Conservation (phyloP, 2,888 invertebrate genomes). For the Neoaliturus tenellus region DNA sequence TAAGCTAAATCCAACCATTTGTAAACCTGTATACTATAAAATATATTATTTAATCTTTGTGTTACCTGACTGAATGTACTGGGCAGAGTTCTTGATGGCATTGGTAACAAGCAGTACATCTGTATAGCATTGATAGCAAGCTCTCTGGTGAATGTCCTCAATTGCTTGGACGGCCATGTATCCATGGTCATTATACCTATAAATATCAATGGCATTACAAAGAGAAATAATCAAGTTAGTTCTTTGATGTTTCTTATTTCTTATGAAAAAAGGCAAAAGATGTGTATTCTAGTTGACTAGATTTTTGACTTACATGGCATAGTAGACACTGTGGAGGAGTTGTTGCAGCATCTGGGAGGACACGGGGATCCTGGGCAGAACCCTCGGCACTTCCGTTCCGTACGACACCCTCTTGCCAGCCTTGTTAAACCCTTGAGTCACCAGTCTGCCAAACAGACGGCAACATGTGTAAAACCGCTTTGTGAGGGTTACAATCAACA, state of each 20-base stretch:
- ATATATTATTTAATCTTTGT: too few relatives aligned
- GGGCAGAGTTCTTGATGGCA: conserved; percentile 89
- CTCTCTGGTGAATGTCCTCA: conserved; percentile 92
- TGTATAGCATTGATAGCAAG: conserved; percentile 92
- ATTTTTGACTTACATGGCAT: conserved; percentile 83
- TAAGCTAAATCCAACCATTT: too few relatives aligned
- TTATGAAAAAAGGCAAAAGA: too few relatives aligned
- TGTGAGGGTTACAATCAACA: too few relatives aligned
- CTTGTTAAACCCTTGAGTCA: conserved; percentile 88
- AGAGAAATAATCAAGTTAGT: too few relatives aligned
- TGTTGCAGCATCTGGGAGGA: conserved; percentile 91
- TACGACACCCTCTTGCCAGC: conserved; percentile 78
- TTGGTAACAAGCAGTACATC: conserved; percentile 93
- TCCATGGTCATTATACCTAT: conserved; percentile 89
- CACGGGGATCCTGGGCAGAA: conserved; percentile 87
- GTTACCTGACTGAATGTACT: conserved; percentile 58
- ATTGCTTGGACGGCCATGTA: conserved; percentile 90
- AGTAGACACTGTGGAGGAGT: conserved; percentile 92
- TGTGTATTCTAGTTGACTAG: too few relatives aligned
- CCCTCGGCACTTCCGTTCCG: conserved; percentile 75
- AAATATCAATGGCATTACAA: not conserved
- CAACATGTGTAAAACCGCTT: too few relatives aligned
- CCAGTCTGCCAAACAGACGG: too few relatives aligned
- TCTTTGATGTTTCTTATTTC: too few relatives aligned
- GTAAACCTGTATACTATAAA: too few relatives aligned